Evolutionary conservation across 2,888 invertebrate genomes (phyloP), one percentile per base, ranked within the genome.

Genomic region (Campoplex nolae): DNA sequence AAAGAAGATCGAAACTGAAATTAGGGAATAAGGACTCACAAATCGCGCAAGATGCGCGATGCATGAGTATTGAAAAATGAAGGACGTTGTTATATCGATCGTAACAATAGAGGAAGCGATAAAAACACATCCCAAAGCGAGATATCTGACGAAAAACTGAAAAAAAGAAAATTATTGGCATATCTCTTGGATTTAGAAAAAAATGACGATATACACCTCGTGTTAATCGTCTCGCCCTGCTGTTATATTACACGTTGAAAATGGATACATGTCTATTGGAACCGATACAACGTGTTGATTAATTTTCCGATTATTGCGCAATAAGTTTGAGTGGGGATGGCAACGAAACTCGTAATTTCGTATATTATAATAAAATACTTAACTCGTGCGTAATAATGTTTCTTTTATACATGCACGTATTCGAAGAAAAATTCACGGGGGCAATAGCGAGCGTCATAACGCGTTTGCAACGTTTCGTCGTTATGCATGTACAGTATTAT

Each of bases 381-480:
- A n/a, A n/a, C n/a, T 54, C 68, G 78, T 62, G 58, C 58, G 58
- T 58, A 58, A 32, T 32, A 62, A 62, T n/a, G 32, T 32, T 62
- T 32, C 32, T 62, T 62, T 32, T 58, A 58, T 23, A 23, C 23
- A 23, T 23, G 23, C 58, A 58, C 58, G 13, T 3, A 28, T 28
- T 58, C 28, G 58, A 28, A 58, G 58, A 58, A 28, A 58, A 13
- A 11, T 23, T 2, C 2, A 28, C 11, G 11, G 11, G 3, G 11
- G 3, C 54, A 65, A 65, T 45, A 48, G 62, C 58, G 62, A 62
- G 77, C 70, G 77, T 77, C 62, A 77, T 77, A 83, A 54, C 38
- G 73, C 48, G 23, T 74, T 28, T 32, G 58, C 28, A 45, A 38
- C 23, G 16, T 45, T 2, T 16, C 28, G 28, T 58, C 45, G 4